Evolutionary conservation across 2,797 vertebrate genomes (phyloP), one percentile per base, ranked within the genome.

Genomic region (Trachurus trachurus): DNA sequence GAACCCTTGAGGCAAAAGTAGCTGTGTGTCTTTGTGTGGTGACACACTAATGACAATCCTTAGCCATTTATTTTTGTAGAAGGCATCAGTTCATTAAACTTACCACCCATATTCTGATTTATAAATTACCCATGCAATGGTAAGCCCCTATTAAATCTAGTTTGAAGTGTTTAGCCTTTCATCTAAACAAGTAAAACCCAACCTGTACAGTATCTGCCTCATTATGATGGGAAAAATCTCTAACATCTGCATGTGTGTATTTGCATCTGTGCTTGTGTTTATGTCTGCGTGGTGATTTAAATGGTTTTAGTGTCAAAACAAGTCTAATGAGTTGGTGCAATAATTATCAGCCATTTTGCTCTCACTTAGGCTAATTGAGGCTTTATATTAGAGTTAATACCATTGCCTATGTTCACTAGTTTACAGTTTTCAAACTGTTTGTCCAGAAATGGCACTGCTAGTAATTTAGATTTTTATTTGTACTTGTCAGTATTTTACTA

Each of bases 301-400:
- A 87, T 91, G 83, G 87, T 94, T 88, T 82, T 90, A 91, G 78
- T 90, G 80, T 89, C 88, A 91, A 93, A 89, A 91, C 88, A 92
- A 90, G 80, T 86, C 90, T 94, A 93, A 94, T 92, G 91, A 94
- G 91, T 87, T 86, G 76, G 86, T 79, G 76, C 90, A 87, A 88
- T 94, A 94, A 95, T 95, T 93, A 94, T 94, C 92, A 93, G 87
- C 88, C 85, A 88, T 92, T 93, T 92, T 92, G 78, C 86, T 90
- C 88, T 89, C 84, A 87, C 87, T 93, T 91, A 77, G 86, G 84
- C 87, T 92, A 93, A 92, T 91, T 93, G 86, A 87, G 88, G 87
- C 91, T 87, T 85, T 90, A 88, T 92, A 84, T 93, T 89, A 85
- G 80, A 73, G 77, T 92, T 92, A 90, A 92, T 91, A 75, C 82